Conservation (phyloP, 2,888 invertebrate genomes). For the Sinohyriopsis cumingii region DNA sequence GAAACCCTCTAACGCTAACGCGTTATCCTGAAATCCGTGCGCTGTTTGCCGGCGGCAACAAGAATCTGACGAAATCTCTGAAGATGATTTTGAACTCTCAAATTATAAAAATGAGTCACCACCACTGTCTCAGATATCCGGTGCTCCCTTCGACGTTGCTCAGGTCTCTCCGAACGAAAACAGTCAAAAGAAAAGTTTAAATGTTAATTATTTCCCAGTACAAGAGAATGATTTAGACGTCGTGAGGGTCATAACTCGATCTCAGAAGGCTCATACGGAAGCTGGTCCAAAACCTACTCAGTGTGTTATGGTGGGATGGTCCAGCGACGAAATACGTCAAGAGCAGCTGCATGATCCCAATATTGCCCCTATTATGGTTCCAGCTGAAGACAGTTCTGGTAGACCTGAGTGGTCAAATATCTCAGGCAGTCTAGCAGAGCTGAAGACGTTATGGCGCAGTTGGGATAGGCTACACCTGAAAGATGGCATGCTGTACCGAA, state of each 20-base stretch:
- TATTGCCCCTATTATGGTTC: neutral
- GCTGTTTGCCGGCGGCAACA: too few relatives aligned
- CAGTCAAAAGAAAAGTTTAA: too few relatives aligned
- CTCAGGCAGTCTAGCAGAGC: neutral
- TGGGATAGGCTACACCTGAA: constrained; percentile 1
- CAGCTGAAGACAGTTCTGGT: neutral
- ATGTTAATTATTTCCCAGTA: too few relatives aligned
- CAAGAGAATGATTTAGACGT: too few relatives aligned
- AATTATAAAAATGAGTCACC: neutral
- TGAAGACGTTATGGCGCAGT: neutral
- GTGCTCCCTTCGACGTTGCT: too few relatives aligned
- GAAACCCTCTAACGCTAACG: constrained; percentile 22
- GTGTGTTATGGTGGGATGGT: neutral
- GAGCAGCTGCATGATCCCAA: neutral
- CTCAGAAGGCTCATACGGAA: neutral
- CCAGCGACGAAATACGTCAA: neutral
- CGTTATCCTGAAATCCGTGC: too few relatives aligned
- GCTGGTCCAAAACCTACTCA: neutral
- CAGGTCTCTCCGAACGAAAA: too few relatives aligned
- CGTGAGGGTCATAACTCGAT: too few relatives aligned
- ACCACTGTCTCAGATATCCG: too few relatives aligned
- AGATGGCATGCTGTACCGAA: neutral
- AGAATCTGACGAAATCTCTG: neutral
- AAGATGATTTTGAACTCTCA: neutral
- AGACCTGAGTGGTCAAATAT: neutral